Conservation (phyloP, 2,113 vertebrate species). For the Lepidothrix coronata region DNA sequence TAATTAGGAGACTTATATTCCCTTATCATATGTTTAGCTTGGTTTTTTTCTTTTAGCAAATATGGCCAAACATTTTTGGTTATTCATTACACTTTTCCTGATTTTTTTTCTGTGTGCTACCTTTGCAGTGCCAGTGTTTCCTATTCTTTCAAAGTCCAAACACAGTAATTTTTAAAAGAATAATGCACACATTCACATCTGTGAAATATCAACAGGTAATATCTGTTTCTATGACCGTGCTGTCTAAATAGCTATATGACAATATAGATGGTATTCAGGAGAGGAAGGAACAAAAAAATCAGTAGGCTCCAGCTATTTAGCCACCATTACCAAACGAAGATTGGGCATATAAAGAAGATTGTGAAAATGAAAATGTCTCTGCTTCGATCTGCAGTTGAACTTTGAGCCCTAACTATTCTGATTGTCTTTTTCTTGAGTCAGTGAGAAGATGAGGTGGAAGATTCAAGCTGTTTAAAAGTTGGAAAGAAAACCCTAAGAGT, state of each 20-base stretch:
- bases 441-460: not conserved
- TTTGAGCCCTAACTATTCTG: not conserved
- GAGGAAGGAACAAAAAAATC: not conserved
- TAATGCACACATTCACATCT: fast-evolving
- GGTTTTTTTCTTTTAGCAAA: not conserved
- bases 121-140: not conserved
- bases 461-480: not conserved
- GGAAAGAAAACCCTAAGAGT: not conserved
- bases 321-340: not conserved
- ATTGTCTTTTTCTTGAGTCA: not conserved
- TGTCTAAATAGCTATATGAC: not conserved
- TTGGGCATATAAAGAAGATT: not conserved
- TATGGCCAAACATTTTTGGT: not conserved
- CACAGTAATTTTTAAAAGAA: not conserved
- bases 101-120: not conserved
- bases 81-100: not conserved
- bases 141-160: not conserved
- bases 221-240: not conserved
- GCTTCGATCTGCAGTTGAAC: not conserved
- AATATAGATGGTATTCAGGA: not conserved
- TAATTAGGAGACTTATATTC: not conserved
- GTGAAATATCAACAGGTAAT: not conserved
- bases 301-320: not conserved
- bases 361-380: not conserved
- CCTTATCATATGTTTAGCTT: not conserved